Base-by-base conservation (phyloP, 2,888 invertebrate genomes). In the Micoletzkya japonica region DNA sequence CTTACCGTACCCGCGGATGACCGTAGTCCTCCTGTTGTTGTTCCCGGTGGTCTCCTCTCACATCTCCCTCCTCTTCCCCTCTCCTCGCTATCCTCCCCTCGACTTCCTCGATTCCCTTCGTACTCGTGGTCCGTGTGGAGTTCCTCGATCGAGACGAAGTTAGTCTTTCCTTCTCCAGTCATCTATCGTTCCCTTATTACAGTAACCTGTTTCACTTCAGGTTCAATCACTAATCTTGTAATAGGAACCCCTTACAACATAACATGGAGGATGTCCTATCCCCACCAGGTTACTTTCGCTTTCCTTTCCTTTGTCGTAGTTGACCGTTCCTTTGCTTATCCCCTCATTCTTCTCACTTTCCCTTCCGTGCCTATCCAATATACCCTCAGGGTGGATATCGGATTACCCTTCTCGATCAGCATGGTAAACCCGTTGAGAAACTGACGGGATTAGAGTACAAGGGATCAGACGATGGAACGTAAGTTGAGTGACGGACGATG, bases 31-130 rank as follows among this genome's bases (percentile, higher is more conserved):
- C 26, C 57, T 57, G 28, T 32, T 67, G 2, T 64, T 64, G 28
- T 28, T 64, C 34, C 64, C 64, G 6, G n/a, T 54, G 4, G 30
- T 26, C 3, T 67, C 39, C 20, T 59, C 72, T 26, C 81, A 81
- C 66, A 72, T 81, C 24, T 70, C 82, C 10, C 71, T 83, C 20
- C 78, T 79, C 1, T 84, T 81, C 60, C 83, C 83, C 0, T 75
- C 76, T 49, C 78, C 83, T 2, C 63, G 83, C 10, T 84, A 77
- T 58, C 84, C 84, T 3, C 84, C 84, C 1, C 72, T 84, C 28
- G 84, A 84, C 70, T 84, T 81, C 60, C 71, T 84, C 34, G 82
- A 84, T 60, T 76, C 75, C n/a, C 76, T 78, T 30, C 70, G 81
- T 7, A 84, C 84, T 4, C 66, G 71, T 30, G 76, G 77, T 20